phyloP scores from a whole-genome alignment of 2,888 invertebrate species.

The Metacarcinus magister region DNA sequence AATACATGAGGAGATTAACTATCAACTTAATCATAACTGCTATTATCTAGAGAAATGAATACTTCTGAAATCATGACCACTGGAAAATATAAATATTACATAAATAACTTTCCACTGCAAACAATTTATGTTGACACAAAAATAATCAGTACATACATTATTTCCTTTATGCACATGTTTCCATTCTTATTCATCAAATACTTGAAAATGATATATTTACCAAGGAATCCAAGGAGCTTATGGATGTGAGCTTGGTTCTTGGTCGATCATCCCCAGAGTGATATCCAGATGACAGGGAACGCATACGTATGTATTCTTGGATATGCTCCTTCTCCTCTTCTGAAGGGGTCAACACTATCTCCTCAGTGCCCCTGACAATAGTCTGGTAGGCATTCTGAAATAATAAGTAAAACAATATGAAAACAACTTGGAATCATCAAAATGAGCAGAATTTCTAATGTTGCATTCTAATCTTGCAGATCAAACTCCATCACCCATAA shows the following conservation, averaged over 20 bases:
- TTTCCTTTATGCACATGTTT: neutral
- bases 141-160: no score
- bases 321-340: slow-evolving; percentile 83
- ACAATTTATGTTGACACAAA: no score
- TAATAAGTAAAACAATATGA: neutral
- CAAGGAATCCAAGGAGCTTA: slow-evolving; percentile 76
- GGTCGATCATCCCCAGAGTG: slow-evolving; percentile 77
- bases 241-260: slow-evolving; percentile 70
- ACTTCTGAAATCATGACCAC: neutral
- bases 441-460: neutral
- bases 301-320: slow-evolving; percentile 84
- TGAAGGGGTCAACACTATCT: slow-evolving; percentile 84
- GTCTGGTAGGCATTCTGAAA: slow-evolving; percentile 83
- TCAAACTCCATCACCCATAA: neutral
- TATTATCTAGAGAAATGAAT: neutral
- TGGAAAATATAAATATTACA: neutral
- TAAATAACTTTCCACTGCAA: no score
- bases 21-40: neutral
- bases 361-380: slow-evolving; percentile 84
- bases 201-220: slow-evolving; percentile 34
- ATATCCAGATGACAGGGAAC: slow-evolving; percentile 83
- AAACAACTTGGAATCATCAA: neutral
- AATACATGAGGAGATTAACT: slow-evolving; percentile 1
- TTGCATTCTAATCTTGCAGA: neutral
- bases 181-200: neutral